Evolutionary conservation across 35 echinoderm and acorn worm species (phyloP), one percentile per base, ranked within the genome.

Genomic region (Strongylocentrotus purpuratus): DNA sequence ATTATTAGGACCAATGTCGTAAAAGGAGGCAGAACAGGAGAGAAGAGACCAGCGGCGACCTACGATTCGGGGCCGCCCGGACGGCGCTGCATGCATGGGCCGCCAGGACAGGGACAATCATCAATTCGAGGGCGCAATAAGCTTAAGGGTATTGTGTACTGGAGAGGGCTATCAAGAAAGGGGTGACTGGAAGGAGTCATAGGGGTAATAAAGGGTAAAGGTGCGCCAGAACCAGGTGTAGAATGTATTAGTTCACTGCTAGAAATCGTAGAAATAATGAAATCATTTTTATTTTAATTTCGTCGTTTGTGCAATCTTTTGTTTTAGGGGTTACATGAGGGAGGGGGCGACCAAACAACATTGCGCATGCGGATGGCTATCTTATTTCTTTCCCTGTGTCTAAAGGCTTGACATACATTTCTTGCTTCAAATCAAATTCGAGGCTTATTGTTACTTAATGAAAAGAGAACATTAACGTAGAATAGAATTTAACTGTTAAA

Each of bases 1-100:
- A 78, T 78, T 78, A 78, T 78, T 78, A 78, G 65, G 65, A n/a
- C 4, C 65, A 78, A 78, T 78, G 65, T 78, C 65, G 65, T 78
- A 78, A 78, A 78, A 78, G n/a, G 65, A 18, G 65, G 65, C 52
- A 12, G 65, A 78, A 78, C 65, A n/a, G 65, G 22, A 18, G 22
- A 78, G 28, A 28, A 28, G 65, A 78, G 65, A 78, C 22, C 20
- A 78, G 65, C 28, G 65, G 65, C 65, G 65, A 78, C 65, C 65
- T 78, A n/a, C 65, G 7, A 78, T 41, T 41, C 65, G 20, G 28
- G 65, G 65, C 22, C 65, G 65, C 20, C 65, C 20, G 65, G 65
- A 78, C 65, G 65, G 65, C 65, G 65, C 65, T 78, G 35, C 35
- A 41, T 78, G 35, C 35, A 41, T 41, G 65, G 65, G 65, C 65